Conservation (phyloP, 2,797 vertebrate species). For the Kryptolebias ocellatus region DNA sequence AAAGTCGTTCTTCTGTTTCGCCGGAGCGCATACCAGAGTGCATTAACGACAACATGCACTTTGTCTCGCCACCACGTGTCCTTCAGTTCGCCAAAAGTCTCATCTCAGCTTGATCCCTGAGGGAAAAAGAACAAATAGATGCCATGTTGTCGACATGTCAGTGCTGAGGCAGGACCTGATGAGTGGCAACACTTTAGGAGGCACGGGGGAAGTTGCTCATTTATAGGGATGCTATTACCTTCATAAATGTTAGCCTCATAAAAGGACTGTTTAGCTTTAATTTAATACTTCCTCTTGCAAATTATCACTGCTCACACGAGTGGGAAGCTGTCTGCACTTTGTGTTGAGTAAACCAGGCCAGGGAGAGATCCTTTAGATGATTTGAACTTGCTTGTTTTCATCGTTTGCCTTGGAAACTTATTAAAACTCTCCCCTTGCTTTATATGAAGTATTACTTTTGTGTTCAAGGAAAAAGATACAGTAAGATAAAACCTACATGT, state of each 20-base stretch:
- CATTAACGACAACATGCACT: slow-evolving; percentile 55
- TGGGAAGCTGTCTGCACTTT: slow-evolving; percentile 50
- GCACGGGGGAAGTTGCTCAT: slow-evolving; percentile 62
- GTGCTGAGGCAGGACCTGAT: slow-evolving; percentile 43
- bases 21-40: slow-evolving; percentile 60
- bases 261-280: slow-evolving; percentile 74
- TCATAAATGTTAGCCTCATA: slow-evolving; percentile 75
- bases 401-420: too few relatives aligned
- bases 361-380: slow-evolving; percentile 4
- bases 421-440: too few relatives aligned
- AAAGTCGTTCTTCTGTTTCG: slow-evolving; percentile 34
- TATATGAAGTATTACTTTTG: too few relatives aligned
- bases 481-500: too few relatives aligned
- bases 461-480: too few relatives aligned
- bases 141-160: slow-evolving; percentile 56
- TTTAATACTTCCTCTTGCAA: slow-evolving; percentile 80
- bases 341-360: not conserved
- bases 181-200: slow-evolving; percentile 73
- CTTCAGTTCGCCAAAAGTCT: slow-evolving; percentile 36
- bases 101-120: slow-evolving; percentile 28
- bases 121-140: slow-evolving; percentile 47
- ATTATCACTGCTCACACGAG: slow-evolving; percentile 65
- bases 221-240: slow-evolving; percentile 79
- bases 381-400: too few relatives aligned
- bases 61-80: slow-evolving; percentile 66